A percentile compares a stretch with the other conserved stretches of the same genome.
These are phyloP conservation scores for Polypedilum vanderplanki DNA, from an alignment of 1,140 invertebrate genomes.

Conservation along the genomic window DNA sequence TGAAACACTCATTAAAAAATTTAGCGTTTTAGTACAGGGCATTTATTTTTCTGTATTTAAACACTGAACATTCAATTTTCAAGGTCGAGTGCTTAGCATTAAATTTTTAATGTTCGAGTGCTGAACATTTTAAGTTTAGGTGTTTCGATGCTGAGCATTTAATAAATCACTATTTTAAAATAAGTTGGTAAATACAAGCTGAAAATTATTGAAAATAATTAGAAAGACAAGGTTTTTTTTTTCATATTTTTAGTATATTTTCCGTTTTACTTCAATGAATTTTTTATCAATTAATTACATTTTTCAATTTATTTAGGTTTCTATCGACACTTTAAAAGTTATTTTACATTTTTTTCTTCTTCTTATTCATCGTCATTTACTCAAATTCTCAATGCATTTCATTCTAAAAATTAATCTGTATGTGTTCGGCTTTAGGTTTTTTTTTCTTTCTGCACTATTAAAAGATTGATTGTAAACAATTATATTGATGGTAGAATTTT, in stretches of 20 bases:
- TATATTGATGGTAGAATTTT: neutral
- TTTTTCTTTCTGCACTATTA: neutral
- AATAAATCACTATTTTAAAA: no score
- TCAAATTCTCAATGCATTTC: neutral
- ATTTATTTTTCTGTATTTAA: no score
- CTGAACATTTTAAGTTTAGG: no score
- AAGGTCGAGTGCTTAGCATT: no score
- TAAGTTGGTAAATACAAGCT: no score
- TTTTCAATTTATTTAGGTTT: conserved; percentile 28
- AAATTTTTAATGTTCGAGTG: no score
- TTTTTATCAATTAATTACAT: conserved; percentile 28
- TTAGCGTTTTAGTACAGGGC: no score
- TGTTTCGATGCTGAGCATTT: no score
- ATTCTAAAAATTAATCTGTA: conserved; percentile 11
- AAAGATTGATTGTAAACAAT: conserved; percentile 26
- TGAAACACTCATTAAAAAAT: no score
- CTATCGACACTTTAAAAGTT: conserved; percentile 27
- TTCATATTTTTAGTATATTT: conserved; percentile 30
- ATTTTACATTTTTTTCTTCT: conserved; percentile 15
- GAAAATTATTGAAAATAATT: neutral
- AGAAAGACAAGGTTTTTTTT: conserved; percentile 14
- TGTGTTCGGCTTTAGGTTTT: conserved; percentile 11
- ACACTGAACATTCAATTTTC: no score
- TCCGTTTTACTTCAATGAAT: conserved; percentile 27
- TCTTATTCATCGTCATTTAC: no score